Base-by-base conservation (phyloP, 2,797 vertebrate species). In the Naso thynnoides region DNA sequence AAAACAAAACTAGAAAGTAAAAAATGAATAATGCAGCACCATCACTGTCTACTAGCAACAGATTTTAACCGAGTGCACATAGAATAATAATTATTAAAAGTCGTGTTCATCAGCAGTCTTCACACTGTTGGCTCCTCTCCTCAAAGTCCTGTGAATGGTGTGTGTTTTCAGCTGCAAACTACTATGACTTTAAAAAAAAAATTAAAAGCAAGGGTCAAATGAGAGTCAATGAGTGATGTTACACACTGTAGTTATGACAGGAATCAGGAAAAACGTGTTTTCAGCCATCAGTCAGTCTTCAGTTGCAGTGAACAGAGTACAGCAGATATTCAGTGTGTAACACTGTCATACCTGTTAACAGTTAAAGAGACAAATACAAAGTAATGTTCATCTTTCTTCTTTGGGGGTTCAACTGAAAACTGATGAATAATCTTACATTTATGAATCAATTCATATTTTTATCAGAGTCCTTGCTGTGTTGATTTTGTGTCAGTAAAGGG, bases 101-200 rank as follows among this genome's bases (percentile, higher is more conserved):
- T 54, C 9, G 0, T 57, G 42, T 4, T 44, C 29, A 29, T 5
- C 23, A 31, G 39, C 50, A 65, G 24, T 24, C 39, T 57, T 27
- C 6, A 23, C 39, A 15, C 2, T 2, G 29, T 0, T 2, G 6
- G 16, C 36, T 39, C 10, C 41, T 31, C 10, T 68, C 47, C 59
- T 66, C 65, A 16, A 42, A 54, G 53, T 53, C 42, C 50, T 58
- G 23, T 13, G 57, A 58, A 26, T 3, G 8, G 13, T 21, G n/a
- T 26, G n/a, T 57, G 13, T 52, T 33, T 60, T 65, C 9, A 21
- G 16, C 29, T 54, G 33, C 41, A 31, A 65, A 31, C 18, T 11
- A 3, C 14, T 33, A 3, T 45, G 42, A 53, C 31, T 36, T 16
- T 39, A 50, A 70, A 72, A 13, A 31, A 31, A 31, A 31, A 31